Conservation (phyloP, 2,888 invertebrate genomes). For the Aporophyla lueneburgensis region DNA sequence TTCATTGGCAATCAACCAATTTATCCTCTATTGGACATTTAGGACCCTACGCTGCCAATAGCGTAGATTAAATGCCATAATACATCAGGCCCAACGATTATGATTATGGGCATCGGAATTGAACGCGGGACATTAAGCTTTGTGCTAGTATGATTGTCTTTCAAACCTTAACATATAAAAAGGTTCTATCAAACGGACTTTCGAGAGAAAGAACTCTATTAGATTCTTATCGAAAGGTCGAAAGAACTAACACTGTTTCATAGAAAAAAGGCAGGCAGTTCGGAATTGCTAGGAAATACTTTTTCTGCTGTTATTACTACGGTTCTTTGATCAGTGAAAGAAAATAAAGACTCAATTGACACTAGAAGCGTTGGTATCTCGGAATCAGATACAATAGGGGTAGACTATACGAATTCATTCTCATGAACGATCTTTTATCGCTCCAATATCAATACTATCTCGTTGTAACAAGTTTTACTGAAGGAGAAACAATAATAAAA, state of each 20-base stretch:
- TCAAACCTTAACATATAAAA: conserved; percentile 36
- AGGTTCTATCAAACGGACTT: conserved; percentile 31
- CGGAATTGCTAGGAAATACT: conserved; percentile 10
- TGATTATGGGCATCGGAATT: conserved; percentile 51
- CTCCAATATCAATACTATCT: conserved; percentile 43
- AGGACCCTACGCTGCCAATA: conserved; percentile 23
- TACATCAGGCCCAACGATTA: conserved; percentile 61
- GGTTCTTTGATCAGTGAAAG: conserved; percentile 17
- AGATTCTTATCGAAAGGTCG: conserved; percentile 53
- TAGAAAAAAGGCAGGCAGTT: conserved; percentile 14
- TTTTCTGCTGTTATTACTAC: not conserved
- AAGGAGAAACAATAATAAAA: conserved; percentile 43
- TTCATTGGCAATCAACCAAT: conserved; percentile 40
- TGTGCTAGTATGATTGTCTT: conserved; percentile 51
- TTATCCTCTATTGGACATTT: conserved; percentile 48
- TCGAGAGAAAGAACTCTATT: conserved; percentile 23
- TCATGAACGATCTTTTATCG: conserved; percentile 44
- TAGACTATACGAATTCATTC: conserved; percentile 31
- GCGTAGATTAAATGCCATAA: conserved; percentile 52
- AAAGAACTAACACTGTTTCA: conserved; percentile 23
- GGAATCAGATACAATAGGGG: conserved; percentile 13
- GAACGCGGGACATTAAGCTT: conserved; percentile 37
- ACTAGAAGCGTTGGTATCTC: conserved; percentile 27
- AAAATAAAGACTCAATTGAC: conserved; percentile 34
- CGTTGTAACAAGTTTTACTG: conserved; percentile 41